phyloP scores from a whole-genome alignment of 2,797 vertebrate species.

The Sciurus vulgaris region DNA sequence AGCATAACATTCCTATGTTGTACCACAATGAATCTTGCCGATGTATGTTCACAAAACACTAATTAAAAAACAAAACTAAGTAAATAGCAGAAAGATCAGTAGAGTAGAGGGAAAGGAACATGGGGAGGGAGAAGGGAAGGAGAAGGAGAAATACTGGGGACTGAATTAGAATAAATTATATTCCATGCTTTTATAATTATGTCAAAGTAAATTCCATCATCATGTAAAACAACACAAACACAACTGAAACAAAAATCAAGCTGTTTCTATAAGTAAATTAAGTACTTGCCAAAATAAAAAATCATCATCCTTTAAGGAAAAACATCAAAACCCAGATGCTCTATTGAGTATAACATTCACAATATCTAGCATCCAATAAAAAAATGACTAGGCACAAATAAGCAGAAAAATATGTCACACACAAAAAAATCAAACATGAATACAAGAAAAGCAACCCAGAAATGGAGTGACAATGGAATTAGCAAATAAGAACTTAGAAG shows the following conservation, averaged over 20 bases:
- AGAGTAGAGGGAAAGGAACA: too few species aligned
- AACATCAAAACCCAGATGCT: not conserved
- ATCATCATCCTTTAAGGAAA: not conserved
- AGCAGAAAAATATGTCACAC: not conserved
- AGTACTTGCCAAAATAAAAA: not conserved
- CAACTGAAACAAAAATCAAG: not conserved
- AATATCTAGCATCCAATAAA: not conserved
- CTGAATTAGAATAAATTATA: too few species aligned
- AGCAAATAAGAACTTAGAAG: not conserved
- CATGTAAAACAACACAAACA: too few species aligned
- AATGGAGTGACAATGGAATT: not conserved
- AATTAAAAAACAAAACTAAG: too few species aligned
- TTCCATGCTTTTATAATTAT: too few species aligned
- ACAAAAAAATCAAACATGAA: not conserved
- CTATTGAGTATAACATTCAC: not conserved
- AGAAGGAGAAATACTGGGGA: too few species aligned
- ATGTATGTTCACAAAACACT: too few species aligned
- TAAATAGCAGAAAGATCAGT: too few species aligned
- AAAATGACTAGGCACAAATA: not conserved
- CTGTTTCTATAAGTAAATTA: slow-evolving; percentile 34
- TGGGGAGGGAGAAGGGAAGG: too few species aligned
- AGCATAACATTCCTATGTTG: too few species aligned
- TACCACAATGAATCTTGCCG: too few species aligned
- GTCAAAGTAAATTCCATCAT: too few species aligned
- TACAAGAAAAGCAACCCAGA: not conserved